Conservation (phyloP, 2,888 invertebrate genomes). For the Phalera bucephala region DNA sequence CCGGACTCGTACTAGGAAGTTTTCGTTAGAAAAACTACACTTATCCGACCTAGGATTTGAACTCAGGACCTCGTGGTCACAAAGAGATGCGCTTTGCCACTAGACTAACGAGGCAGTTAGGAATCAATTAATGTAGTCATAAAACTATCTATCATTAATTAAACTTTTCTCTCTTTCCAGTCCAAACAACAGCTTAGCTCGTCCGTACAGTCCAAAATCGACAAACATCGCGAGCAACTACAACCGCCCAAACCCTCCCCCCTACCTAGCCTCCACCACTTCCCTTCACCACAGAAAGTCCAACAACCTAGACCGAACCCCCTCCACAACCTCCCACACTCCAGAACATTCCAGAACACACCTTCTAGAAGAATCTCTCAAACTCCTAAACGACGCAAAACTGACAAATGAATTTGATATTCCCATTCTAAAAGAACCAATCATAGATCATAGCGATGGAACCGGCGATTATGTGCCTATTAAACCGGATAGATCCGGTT, state of each 20-base stretch:
- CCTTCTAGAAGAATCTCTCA: conserved; percentile 70
- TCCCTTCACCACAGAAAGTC: conserved; percentile 65
- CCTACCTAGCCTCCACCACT: conserved; percentile 63
- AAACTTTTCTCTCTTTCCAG: conserved; percentile 57
- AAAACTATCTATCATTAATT: too few relatives aligned
- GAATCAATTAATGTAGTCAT: too few relatives aligned
- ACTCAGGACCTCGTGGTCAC: too few relatives aligned
- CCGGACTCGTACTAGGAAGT: too few relatives aligned
- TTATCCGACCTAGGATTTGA: too few relatives aligned
- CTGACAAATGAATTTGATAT: conserved; percentile 58
- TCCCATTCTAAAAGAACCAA: conserved; percentile 55
- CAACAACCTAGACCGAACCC: conserved; percentile 43
- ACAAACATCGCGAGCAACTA: conserved; percentile 68
- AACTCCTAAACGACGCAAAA: conserved; percentile 74
- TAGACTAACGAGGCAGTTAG: too few relatives aligned
- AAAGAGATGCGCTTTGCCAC: too few relatives aligned
- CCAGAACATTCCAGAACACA: conserved; percentile 63
- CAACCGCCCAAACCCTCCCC: conserved; percentile 77
- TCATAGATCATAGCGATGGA: conserved; percentile 63
- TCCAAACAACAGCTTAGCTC: conserved; percentile 80
- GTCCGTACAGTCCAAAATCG: conserved; percentile 77
- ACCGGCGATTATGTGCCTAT: conserved; percentile 58
- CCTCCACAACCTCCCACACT: conserved; percentile 51
- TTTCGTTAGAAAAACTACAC: too few relatives aligned
- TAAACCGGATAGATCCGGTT: conserved; percentile 14